Evolutionary conservation across 1,140 invertebrate species (phyloP), one percentile per base, ranked within the genome.

Genomic region (Melanaphis sacchari): DNA sequence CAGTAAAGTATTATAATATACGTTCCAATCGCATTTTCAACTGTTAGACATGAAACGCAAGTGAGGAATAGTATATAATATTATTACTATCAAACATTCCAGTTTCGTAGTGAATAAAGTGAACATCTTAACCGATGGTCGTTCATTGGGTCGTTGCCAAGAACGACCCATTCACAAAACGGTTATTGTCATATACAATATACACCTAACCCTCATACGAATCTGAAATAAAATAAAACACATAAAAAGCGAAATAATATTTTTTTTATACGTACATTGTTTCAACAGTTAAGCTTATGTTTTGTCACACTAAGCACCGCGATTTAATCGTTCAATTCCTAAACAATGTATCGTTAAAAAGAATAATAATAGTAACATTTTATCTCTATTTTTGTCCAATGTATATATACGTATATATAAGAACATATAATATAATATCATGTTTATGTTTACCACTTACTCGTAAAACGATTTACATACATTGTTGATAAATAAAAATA

Each of bases 121-220:
- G 43, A 85, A 49, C 85, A 46, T 88, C 43, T 88, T 49, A 36
- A 46, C 85, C 26, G 18, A 88, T 88, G 43, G 85, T 49, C 43
- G 43, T 88, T 49, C 43, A 21, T 88, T 88, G 85, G 85, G 43
- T 88, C 43, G 85, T 88, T 88, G 85, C 43, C 85, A 88, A 88
- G 85, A 88, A 88, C 85, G n/a, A 49, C 85, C 85, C 21, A 89
- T 89, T 89, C 87, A 24, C 46, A 49, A 89, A 89, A 52, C 87
- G 87, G 31, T 89, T 89, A 89, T 89, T 89, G 87, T 52, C 43
- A 40, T 87, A 31, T 24, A 40, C 82, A 84, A 15, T 40, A 66
- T 66, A 82, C 81, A 85, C 8, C 87, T 38, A 38, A 36, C 31
- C 36, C 43, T 41, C 31, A 11, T 46, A 52, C 87, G n/a, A 38